These are phyloP conservation scores for Etheostoma perlongum DNA, from an alignment of 2,797 vertebrate species.

Conservation along the genomic window DNA sequence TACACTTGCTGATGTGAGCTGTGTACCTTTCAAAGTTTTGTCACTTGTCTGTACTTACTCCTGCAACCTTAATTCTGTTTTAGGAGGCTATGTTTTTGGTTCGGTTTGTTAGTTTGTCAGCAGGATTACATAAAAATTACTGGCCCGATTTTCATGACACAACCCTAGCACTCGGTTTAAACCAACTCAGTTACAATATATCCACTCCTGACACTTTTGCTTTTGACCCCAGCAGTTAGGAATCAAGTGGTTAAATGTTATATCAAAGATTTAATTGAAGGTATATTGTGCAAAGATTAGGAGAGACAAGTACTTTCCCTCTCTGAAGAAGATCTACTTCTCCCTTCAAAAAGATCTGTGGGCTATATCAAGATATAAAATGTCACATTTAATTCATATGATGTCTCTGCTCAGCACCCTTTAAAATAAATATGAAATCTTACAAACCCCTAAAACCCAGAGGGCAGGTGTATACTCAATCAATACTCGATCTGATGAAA, in stretches of 20 bases:
- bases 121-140: no score
- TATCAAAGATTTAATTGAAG: background rate
- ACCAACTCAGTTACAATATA: no score
- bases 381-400: background rate
- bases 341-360: background rate
- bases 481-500: slow-evolving; percentile 5
- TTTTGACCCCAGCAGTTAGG: background rate
- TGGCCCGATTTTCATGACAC: no score
- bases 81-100: no score
- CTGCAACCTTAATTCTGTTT: no score
- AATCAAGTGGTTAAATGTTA: background rate
- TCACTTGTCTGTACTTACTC: no score
- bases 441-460: slow-evolving; percentile 3
- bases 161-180: no score
- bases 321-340: background rate
- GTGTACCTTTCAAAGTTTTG: background rate
- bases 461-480: background rate
- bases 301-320: background rate
- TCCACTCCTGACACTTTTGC: background rate
- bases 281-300: background rate
- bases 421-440: background rate
- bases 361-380: background rate
- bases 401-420: background rate
- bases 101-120: no score
- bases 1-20: slow-evolving; percentile 13